Evolutionary conservation across 2,113 vertebrate genomes (phyloP).

Genomic region (human): DNA sequence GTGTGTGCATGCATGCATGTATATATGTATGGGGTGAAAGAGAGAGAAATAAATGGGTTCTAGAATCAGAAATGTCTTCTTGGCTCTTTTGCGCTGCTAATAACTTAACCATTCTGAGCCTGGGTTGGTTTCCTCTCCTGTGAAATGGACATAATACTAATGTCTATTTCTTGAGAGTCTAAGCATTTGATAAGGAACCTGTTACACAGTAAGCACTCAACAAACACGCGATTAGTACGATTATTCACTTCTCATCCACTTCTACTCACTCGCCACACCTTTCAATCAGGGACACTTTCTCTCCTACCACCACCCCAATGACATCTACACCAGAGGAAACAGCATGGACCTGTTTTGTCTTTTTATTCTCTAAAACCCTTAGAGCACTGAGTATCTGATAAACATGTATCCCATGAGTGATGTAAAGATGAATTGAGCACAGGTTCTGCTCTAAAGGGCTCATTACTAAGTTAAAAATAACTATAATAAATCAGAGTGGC

Average conservation of each 20-base stretch:
- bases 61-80: background rate
- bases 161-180: background rate
- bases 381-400: background rate
- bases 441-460: background rate
- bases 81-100: background rate
- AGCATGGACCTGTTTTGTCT: background rate
- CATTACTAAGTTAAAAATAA: slow-evolving; percentile 16
- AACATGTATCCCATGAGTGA: background rate
- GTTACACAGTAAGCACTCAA: background rate
- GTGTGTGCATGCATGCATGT: background rate
- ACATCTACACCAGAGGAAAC: background rate
- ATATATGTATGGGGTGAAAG: background rate
- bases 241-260: background rate
- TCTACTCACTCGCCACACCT: background rate
- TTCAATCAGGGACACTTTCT: background rate
- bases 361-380: background rate
- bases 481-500: background rate
- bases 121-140: background rate
- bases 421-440: background rate
- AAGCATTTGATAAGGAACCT: background rate
- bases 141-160: background rate
- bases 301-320: background rate
- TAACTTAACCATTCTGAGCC: background rate
- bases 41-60: background rate
- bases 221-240: background rate